Percentiles rank a stretch among this genome's conserved stretches.
phyloP scores from a whole-genome alignment of 2,888 invertebrate species.

The Drosophila monieri region DNA sequence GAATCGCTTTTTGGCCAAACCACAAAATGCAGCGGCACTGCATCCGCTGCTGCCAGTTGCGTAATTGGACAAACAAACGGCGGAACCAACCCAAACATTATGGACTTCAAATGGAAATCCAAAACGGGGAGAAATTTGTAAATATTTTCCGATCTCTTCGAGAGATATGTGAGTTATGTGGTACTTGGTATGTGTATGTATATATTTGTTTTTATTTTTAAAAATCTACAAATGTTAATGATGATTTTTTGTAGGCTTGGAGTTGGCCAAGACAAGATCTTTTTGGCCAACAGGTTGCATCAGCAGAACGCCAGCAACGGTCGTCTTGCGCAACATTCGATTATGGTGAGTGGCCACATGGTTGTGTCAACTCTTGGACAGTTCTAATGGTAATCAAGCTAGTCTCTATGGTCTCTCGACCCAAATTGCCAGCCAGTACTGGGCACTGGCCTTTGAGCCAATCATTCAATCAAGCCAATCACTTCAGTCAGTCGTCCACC shows the following conservation, averaged over 20 bases:
- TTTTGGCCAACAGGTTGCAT: constrained; percentile 2
- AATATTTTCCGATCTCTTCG: neutral
- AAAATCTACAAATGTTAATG: neutral
- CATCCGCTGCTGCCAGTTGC: constrained; percentile 40
- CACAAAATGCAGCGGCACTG: constrained; percentile 38
- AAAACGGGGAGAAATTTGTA: constrained; percentile 1
- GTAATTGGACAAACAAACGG: constrained; percentile 41
- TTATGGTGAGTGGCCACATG: neutral
- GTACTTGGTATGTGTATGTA: neutral
- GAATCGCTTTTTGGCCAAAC: constrained; percentile 39
- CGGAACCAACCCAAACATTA: constrained; percentile 14
- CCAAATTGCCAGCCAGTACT: constrained; percentile 14
- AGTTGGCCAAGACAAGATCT: neutral
- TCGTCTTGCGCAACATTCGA: constrained; percentile 21
- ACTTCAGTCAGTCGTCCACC: constrained; percentile 6
- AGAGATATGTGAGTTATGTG: neutral
- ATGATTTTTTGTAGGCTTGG: neutral
- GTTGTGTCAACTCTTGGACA: constrained; percentile 35
- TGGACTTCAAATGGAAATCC: constrained; percentile 16
- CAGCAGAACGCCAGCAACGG: neutral
- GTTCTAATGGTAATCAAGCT: constrained; percentile 28
- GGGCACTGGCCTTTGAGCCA: constrained; percentile 3
- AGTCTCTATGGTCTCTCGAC: constrained; percentile 3
- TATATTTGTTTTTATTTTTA: neutral
- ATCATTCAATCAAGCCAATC: constrained; percentile 23